Conservation (phyloP, 1,140 invertebrate species). For the Trichomalopsis sarcophagae region DNA sequence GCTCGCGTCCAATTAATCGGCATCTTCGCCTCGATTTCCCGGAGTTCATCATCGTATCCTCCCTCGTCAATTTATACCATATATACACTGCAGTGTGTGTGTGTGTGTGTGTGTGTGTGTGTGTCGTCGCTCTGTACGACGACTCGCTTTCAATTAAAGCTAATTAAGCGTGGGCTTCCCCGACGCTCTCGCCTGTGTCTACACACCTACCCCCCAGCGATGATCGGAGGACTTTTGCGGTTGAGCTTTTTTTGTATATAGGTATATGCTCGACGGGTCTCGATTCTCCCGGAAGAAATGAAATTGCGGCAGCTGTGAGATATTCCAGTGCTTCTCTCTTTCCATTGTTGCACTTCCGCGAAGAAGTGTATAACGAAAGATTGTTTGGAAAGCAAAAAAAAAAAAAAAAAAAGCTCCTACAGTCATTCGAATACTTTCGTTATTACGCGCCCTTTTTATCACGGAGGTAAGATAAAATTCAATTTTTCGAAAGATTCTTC, state of each 20-base stretch:
- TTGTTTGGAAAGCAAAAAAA: no score
- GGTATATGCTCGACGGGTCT: neutral
- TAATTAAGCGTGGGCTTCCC: slow-evolving; percentile 5
- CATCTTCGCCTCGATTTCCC: no score
- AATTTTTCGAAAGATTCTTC: no score
- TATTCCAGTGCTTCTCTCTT: no score
- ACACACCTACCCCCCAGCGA: neutral
- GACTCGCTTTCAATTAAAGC: neutral
- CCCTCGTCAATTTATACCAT: neutral
- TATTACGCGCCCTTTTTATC: no score
- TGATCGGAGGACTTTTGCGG: neutral
- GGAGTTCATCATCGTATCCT: neutral
- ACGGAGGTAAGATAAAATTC: no score
- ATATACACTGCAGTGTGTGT: no score
- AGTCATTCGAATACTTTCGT: no score
- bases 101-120: neutral
- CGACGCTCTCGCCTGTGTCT: neutral
- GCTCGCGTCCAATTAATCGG: no score
- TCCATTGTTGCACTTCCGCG: no score
- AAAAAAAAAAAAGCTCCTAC: no score
- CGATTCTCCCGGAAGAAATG: neutral
- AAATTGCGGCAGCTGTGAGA: neutral
- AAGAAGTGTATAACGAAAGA: no score
- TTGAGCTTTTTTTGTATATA: neutral
- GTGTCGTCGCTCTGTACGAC: neutral